Evolutionary conservation across 2,113 vertebrate species (phyloP).

Genomic region (Channa maculata): DNA sequence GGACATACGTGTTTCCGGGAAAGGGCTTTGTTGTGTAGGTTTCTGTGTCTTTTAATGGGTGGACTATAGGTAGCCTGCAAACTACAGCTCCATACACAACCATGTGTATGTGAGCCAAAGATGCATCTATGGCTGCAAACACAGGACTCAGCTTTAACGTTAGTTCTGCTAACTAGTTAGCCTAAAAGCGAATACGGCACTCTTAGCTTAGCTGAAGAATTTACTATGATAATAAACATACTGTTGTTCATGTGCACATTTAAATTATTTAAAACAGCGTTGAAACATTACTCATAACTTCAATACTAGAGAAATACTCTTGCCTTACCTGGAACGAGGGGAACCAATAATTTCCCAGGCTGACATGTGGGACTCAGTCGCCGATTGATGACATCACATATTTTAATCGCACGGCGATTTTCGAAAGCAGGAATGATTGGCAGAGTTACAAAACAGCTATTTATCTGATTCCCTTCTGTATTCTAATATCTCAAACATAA

Average conservation of each 20-base stretch:
- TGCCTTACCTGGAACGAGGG: conserved; percentile 27
- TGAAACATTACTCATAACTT: neutral
- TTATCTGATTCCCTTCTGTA: no score
- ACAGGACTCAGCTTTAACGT: neutral
- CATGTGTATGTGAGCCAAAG: no score
- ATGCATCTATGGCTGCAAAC: neutral
- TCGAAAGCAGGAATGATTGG: neutral
- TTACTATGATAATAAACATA: neutral
- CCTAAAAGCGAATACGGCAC: conserved; percentile 3
- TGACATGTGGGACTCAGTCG: conserved; percentile 56
- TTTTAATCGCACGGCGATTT: rapidly evolving
- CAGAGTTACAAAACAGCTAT: no score
- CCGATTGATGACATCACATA: conserved; percentile 48
- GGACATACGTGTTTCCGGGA: no score
- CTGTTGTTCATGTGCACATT: rapidly evolving
- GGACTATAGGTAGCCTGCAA: no score
- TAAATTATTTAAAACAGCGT: rapidly evolving
- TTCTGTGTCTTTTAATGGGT: no score
- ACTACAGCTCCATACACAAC: no score
- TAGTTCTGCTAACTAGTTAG: conserved; percentile 30
- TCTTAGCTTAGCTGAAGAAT: neutral
- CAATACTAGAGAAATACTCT: rapidly evolving
- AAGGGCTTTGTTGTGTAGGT: no score
- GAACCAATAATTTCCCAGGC: conserved; percentile 14
- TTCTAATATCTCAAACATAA: no score